Conservation (phyloP, 2,797 vertebrate species). For the Lacerta bilineata region DNA sequence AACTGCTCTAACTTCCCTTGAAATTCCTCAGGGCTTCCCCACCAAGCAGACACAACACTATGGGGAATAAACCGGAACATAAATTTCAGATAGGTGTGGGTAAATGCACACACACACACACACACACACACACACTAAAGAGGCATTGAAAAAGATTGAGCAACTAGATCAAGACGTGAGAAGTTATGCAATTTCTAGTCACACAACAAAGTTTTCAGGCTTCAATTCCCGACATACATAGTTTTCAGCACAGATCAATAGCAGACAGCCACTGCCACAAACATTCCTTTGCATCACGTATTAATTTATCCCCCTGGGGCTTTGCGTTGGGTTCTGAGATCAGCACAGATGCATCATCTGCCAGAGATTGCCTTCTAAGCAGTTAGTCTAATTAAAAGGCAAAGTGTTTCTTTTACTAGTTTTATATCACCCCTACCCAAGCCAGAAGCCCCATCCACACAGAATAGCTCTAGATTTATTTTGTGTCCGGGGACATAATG, state of each 20-base stretch:
- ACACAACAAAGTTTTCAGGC: background rate
- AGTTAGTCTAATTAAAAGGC: conserved; percentile 63
- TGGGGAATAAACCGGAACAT: background rate
- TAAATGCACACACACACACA: too few species aligned
- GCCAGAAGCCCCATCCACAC: conserved; percentile 68
- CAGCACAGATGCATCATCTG: background rate
- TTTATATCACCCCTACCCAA: conserved; percentile 31
- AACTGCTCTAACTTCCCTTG: background rate
- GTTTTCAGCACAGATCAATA: background rate
- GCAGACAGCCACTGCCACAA: background rate
- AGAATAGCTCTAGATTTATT: conserved; percentile 56
- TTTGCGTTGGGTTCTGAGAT: rapidly evolving
- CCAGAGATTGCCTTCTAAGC: conserved; percentile 43
- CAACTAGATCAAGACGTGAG: background rate
- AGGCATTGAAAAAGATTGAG: background rate
- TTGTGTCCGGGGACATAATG: conserved; percentile 48
- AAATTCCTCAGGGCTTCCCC: background rate
- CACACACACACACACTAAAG: background rate
- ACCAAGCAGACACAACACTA: background rate
- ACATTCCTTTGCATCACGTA: rapidly evolving
- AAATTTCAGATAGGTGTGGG: background rate
- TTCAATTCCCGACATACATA: background rate
- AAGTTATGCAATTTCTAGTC: background rate
- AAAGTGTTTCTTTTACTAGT: conserved; percentile 57
- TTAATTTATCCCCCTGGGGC: background rate